Conservation (phyloP, 1,140 invertebrate genomes). For the Zaprionus africanus region DNA sequence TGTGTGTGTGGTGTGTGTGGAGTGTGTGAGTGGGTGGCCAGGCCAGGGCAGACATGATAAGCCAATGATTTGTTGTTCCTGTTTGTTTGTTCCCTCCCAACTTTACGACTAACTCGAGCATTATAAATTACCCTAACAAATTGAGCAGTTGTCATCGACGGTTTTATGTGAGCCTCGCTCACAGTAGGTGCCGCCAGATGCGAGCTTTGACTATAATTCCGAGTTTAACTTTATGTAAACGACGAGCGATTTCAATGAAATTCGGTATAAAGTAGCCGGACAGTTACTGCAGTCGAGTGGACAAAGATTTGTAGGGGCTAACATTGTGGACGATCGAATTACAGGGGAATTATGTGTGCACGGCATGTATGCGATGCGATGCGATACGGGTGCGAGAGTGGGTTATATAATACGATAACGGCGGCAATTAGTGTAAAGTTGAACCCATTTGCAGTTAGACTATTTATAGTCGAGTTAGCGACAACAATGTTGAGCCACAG, state of each 20-base stretch:
- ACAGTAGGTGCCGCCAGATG: background rate
- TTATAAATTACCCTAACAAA: background rate
- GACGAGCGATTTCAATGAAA: background rate
- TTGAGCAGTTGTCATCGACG: too few species aligned
- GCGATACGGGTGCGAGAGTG: background rate
- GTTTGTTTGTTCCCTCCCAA: background rate
- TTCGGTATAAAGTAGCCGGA: background rate
- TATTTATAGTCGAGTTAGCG: background rate
- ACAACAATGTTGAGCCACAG: conserved; percentile 17
- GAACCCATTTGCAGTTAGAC: conserved; percentile 2
- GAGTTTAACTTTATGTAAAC: background rate
- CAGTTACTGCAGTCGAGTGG: background rate
- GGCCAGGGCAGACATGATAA: conserved; percentile 12
- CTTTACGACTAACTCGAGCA: conserved; percentile 1
- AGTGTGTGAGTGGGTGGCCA: background rate
- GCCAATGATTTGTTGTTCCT: conserved; percentile 21
- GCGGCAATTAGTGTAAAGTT: background rate
- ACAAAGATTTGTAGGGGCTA: background rate
- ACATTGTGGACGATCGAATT: background rate
- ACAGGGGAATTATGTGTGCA: background rate
- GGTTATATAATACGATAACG: background rate
- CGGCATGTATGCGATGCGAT: background rate
- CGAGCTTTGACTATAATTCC: background rate
- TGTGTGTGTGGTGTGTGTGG: background rate
- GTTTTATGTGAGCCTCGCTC: too few species aligned